A percentile compares a stretch with the other conserved stretches of the same genome.
Conservation (phyloP, 2,113 vertebrate genomes). For the Promerops cafer region DNA sequence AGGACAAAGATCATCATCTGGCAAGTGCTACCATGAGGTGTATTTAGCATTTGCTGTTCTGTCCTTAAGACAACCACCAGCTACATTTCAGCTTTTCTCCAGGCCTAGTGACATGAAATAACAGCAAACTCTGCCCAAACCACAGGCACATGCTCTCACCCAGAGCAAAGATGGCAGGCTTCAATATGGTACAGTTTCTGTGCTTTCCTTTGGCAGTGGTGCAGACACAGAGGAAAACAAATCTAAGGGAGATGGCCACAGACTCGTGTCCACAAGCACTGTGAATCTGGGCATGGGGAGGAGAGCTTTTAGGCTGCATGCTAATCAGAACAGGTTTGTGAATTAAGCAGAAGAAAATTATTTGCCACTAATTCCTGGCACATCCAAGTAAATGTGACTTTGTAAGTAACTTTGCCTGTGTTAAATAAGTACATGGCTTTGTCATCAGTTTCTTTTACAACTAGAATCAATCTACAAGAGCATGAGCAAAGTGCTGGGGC, state of each 20-base stretch:
- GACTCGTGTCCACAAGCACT: background rate
- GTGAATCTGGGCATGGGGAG: background rate
- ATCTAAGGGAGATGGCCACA: background rate
- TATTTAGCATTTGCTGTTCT: background rate
- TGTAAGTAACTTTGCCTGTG: background rate
- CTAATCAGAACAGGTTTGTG: background rate
- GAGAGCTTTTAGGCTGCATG: background rate
- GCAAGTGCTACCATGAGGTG: background rate
- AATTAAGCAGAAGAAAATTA: background rate
- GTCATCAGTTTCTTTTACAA: constrained; percentile 9
- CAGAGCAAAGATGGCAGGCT: background rate
- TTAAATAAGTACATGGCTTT: background rate
- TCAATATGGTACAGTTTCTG: background rate
- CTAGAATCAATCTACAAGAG: background rate
- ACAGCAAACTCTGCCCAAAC: background rate
- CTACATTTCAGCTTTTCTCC: background rate
- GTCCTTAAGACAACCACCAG: background rate
- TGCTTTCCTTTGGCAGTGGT: background rate
- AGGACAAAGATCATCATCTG: background rate
- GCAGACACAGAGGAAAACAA: background rate
- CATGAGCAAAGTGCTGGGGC: background rate
- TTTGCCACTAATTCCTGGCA: background rate
- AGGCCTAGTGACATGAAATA: background rate
- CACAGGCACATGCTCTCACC: background rate
- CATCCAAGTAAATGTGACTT: background rate